phyloP scores from a whole-genome alignment of 2,113 vertebrate genomes.

The Telmatochromis sp. region DNA sequence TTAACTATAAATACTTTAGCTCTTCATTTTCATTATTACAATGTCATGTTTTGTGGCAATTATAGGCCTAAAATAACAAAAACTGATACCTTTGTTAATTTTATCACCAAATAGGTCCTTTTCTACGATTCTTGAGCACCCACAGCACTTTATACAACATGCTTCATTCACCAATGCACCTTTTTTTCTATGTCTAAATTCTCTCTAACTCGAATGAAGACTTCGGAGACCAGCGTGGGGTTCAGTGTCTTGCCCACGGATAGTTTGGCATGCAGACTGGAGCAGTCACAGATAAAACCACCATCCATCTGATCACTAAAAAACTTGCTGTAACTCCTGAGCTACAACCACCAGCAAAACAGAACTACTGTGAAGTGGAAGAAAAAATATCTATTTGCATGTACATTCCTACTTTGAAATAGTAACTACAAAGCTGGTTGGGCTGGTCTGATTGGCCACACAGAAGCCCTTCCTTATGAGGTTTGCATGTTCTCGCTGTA shows the following conservation, averaged over 20 bases:
- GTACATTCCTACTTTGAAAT: not conserved
- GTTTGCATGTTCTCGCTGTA: not conserved
- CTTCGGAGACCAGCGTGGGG: not conserved
- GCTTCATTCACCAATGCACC: not conserved
- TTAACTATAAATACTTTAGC: not conserved
- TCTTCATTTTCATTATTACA: not conserved
- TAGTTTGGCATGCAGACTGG: not conserved
- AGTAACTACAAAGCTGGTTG: not conserved
- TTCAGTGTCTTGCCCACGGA: not conserved
- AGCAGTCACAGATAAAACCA: not conserved
- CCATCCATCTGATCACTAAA: not conserved
- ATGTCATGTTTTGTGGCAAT: not conserved
- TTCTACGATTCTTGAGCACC: not conserved
- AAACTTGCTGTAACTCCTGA: not conserved
- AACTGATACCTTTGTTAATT: not conserved
- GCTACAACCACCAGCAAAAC: not conserved
- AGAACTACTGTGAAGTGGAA: not conserved
- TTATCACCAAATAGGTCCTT: not conserved
- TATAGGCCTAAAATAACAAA: not conserved
- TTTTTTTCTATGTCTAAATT: not conserved
- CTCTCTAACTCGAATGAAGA: not conserved
- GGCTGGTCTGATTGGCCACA: not conserved
- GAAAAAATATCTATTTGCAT: not conserved
- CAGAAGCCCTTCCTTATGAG: not conserved
- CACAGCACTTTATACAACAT: not conserved